These are phyloP conservation scores for Aplocera efformata DNA, from an alignment of 2,888 invertebrate genomes.

Conservation along the genomic window DNA sequence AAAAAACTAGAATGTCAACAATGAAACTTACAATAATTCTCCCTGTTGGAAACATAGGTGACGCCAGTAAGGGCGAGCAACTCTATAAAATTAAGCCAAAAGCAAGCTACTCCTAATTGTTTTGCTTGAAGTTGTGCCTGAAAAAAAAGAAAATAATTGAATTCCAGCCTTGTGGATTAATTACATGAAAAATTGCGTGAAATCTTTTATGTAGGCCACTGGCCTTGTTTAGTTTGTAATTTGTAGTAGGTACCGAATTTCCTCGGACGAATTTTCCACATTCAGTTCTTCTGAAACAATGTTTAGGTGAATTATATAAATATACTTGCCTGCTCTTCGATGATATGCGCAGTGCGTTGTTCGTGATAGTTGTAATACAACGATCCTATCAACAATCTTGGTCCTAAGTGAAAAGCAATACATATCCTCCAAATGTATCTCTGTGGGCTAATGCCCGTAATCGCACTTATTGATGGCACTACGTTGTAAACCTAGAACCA, in stretches of 20 bases:
- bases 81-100: slow-evolving; percentile 92
- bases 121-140: slow-evolving; percentile 76
- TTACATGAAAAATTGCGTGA: too few species aligned
- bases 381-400: slow-evolving; percentile 92
- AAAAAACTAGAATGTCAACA: slow-evolving; percentile 1
- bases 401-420: slow-evolving; percentile 94
- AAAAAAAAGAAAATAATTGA: slow-evolving; percentile 33
- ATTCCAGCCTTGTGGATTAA: not conserved
- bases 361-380: slow-evolving; percentile 92
- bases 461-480: slow-evolving; percentile 97
- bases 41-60: slow-evolving; percentile 95
- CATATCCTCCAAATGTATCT: slow-evolving; percentile 95
- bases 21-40: slow-evolving; percentile 93
- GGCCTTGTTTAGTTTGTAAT: slow-evolving; percentile 16
- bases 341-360: slow-evolving; percentile 81
- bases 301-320: too few species aligned
- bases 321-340: slow-evolving; percentile 71
- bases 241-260: too few species aligned
- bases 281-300: too few species aligned
- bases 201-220: too few species aligned
- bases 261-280: too few species aligned
- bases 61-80: slow-evolving; percentile 93
- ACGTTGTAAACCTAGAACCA: slow-evolving; percentile 91
- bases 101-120: slow-evolving; percentile 85
- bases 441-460: slow-evolving; percentile 96